Evolutionary conservation across 2,797 vertebrate species (phyloP).

Genomic region (Anolis apletophallus): DNA sequence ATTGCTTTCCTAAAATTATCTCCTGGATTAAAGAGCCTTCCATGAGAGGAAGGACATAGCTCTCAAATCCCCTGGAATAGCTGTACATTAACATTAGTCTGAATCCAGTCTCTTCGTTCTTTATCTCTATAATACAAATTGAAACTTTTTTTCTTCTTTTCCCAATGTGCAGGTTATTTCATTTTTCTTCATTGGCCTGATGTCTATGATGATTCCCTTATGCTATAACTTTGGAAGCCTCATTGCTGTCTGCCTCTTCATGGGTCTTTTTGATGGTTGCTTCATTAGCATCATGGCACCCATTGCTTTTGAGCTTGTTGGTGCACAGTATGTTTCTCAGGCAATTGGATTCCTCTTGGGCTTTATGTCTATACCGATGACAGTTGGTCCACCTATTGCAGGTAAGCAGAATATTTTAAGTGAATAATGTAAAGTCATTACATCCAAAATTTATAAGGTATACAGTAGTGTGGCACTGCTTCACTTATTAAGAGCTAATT

Average conservation of each 20-base stretch:
- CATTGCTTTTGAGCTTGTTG: constrained; percentile 95
- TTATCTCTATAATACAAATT: not conserved
- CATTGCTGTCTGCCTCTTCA: constrained; percentile 92
- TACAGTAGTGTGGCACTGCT: not conserved
- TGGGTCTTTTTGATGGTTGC: constrained; percentile 97
- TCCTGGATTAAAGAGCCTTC: not conserved
- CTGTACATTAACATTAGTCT: not conserved
- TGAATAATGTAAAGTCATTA: not conserved
- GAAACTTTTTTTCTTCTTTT: not conserved
- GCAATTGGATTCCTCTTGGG: constrained; percentile 96
- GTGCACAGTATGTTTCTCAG: constrained; percentile 89
- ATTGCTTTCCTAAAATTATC: not conserved
- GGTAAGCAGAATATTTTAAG: constrained; percentile 76
- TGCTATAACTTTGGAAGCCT: constrained; percentile 88
- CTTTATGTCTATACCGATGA: constrained; percentile 96
- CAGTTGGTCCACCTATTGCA: constrained; percentile 93
- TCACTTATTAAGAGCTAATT: constrained; percentile 8
- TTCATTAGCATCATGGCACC: constrained; percentile 99
- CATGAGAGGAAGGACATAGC: not conserved
- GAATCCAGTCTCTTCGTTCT: not conserved
- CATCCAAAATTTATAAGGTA: not conserved
- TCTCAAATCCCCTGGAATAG: not conserved
- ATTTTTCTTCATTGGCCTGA: constrained; percentile 92
- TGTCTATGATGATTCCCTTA: constrained; percentile 98
- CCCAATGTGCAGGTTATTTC: constrained; percentile 84